phyloP scores from a whole-genome alignment of 2,797 vertebrate species.

The Acrossocheilus fasciatus region DNA sequence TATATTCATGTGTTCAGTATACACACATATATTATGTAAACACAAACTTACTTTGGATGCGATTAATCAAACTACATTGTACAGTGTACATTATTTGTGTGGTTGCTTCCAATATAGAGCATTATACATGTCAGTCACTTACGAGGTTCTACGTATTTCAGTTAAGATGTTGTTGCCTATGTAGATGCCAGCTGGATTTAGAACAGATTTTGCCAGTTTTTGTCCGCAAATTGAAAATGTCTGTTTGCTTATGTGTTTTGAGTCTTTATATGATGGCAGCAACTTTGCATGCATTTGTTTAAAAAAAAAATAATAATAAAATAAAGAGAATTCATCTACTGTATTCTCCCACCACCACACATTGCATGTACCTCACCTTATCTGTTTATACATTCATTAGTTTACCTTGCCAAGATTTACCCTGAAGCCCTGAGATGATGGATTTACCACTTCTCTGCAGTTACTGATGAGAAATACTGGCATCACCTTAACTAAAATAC shows the following conservation, averaged over 20 bases:
- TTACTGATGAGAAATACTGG: constrained; percentile 10
- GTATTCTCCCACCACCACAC: constrained; percentile 11
- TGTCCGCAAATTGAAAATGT: background rate
- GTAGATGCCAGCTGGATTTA: background rate
- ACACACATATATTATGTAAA: too few relatives aligned
- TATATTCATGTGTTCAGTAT: too few relatives aligned
- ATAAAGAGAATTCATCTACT: constrained; percentile 21
- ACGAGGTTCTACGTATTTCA: background rate
- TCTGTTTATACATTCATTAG: constrained; percentile 55
- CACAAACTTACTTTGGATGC: too few relatives aligned
- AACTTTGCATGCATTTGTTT: background rate
- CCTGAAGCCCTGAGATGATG: constrained; percentile 28
- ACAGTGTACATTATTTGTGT: background rate
- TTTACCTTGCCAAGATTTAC: constrained; percentile 51
- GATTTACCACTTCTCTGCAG: constrained; percentile 32
- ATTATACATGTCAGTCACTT: background rate
- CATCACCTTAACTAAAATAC: constrained; percentile 48
- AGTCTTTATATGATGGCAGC: constrained; percentile 6
- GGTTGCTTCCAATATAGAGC: background rate
- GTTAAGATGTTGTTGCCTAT: background rate
- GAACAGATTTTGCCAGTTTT: background rate
- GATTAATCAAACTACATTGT: background rate
- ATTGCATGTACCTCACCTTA: constrained; percentile 34
- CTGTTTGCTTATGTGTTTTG: background rate
- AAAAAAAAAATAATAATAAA: background rate